A percentile compares a stretch with the other conserved stretches of the same genome.
Evolutionary conservation across 2,888 invertebrate genomes (phyloP).

Genomic region (Escarpia spicata): DNA sequence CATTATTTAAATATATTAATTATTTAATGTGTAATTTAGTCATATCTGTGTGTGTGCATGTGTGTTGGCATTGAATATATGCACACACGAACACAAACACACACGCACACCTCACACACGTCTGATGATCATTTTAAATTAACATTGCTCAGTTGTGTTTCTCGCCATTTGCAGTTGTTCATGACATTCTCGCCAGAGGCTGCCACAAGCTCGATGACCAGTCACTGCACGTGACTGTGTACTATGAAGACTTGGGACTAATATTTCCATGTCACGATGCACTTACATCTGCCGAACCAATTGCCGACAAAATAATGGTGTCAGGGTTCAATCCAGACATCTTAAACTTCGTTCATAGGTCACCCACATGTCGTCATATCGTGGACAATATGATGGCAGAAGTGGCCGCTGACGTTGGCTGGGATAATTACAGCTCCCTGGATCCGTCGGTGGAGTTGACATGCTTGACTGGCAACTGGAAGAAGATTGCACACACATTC

Average conservation of each 20-base stretch:
- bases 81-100: background rate
- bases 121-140: background rate
- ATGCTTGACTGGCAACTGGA: background rate
- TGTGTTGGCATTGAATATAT: no score
- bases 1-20: background rate
- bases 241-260: background rate
- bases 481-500: background rate
- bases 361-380: background rate
- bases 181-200: conserved; percentile 7
- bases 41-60: no score
- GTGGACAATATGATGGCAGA: background rate
- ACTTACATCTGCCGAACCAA: background rate
- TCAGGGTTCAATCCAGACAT: background rate
- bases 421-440: background rate
- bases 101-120: background rate
- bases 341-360: background rate
- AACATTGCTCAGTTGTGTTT: background rate
- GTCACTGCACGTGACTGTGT: background rate
- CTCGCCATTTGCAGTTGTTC: background rate
- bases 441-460: background rate
- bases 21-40: no score
- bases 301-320: background rate
- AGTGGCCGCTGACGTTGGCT: background rate
- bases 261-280: conserved; percentile 25
- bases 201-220: background rate